These are phyloP conservation scores for Lagenorhynchus albirostris DNA, from an alignment of 2,113 vertebrate genomes.

Conservation along the genomic window DNA sequence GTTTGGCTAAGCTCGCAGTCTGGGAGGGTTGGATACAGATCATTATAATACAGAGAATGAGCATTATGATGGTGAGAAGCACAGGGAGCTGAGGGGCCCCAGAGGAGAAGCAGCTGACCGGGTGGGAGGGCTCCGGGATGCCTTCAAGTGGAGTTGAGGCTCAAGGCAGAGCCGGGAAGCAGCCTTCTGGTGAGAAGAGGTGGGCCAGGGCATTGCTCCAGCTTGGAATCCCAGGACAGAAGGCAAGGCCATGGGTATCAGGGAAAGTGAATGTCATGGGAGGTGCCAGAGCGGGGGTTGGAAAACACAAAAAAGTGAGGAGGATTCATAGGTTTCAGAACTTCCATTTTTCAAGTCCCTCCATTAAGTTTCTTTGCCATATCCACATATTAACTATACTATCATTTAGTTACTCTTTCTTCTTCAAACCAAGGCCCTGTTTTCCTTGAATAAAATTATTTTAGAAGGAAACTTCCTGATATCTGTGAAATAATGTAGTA, in stretches of 20 bases:
- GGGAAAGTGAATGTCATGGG: background rate
- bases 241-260: background rate
- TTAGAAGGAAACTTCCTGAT: background rate
- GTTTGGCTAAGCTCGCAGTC: background rate
- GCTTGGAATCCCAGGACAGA: background rate
- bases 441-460: conserved; percentile 31
- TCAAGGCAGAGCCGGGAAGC: background rate
- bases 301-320: background rate
- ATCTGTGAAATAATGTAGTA: background rate
- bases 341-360: background rate
- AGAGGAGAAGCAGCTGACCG: background rate
- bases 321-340: background rate
- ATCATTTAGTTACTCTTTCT: background rate
- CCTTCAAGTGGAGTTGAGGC: background rate
- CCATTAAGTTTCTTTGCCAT: background rate
- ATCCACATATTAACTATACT: background rate
- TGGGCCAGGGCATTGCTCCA: background rate
- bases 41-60: no score
- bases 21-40: background rate
- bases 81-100: background rate
- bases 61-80: background rate
- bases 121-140: background rate
- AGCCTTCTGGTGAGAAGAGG: background rate
- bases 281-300: background rate
- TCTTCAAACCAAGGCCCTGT: background rate